Percentiles rank a stretch among this genome's conserved stretches.
Evolutionary conservation across 2,113 vertebrate species (phyloP).

Genomic region (Phrynosoma blainvillii): DNA sequence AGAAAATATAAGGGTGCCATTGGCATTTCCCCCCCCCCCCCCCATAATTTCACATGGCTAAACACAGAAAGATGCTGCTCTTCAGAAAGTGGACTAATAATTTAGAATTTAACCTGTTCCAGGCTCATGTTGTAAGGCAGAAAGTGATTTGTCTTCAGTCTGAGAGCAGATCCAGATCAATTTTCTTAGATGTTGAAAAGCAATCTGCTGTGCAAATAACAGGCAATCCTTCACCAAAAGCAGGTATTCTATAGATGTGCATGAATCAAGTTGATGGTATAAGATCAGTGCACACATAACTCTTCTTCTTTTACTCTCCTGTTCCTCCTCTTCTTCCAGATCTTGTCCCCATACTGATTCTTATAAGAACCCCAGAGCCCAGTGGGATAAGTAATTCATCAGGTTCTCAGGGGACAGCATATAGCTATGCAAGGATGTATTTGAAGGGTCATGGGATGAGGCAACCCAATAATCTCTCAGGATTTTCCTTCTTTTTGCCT

Average conservation of each 20-base stretch:
- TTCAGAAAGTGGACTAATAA: constrained; percentile 51
- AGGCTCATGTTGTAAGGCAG: constrained; percentile 32
- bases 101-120: constrained; percentile 36
- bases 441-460: background rate
- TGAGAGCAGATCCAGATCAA: constrained; percentile 45
- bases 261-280: background rate
- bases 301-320: background rate
- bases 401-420: background rate
- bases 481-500: background rate
- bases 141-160: constrained; percentile 53
- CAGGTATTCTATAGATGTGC: constrained; percentile 21
- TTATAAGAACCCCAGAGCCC: background rate
- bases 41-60: constrained; percentile 52
- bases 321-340: background rate
- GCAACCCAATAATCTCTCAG: background rate
- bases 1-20: constrained; percentile 46
- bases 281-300: too few relatives aligned
- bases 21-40: too few relatives aligned
- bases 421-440: background rate
- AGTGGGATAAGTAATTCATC: background rate
- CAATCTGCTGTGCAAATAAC: constrained; percentile 43
- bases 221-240: constrained; percentile 18
- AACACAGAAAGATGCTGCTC: constrained; percentile 43
- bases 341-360: too few relatives aligned
- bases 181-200: constrained; percentile 41